These are phyloP conservation scores for Styela plicata DNA, from an alignment of 23 tunicate genomes.

Conservation along the genomic window DNA sequence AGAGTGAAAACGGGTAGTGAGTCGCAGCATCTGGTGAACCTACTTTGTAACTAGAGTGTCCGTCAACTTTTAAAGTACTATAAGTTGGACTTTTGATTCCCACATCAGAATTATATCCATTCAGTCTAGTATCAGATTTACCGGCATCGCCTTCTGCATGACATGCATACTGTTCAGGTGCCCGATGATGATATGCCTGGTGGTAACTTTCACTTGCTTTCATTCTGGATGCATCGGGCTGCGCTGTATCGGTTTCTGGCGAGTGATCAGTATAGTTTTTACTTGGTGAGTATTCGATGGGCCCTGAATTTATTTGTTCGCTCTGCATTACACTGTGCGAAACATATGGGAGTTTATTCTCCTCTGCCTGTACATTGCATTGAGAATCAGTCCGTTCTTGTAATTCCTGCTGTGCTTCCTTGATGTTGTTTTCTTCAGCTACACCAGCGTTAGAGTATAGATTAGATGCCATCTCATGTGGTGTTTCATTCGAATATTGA, in stretches of 20 bases:
- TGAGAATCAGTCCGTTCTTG: background rate
- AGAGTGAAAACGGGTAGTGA: background rate
- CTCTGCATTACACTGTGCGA: too few species aligned
- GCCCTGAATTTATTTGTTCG: background rate
- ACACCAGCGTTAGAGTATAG: background rate
- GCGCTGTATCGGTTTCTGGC: background rate
- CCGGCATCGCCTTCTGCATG: background rate
- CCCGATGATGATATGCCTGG: background rate
- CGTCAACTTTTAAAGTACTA: background rate
- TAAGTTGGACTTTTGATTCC: background rate
- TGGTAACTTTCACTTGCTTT: background rate
- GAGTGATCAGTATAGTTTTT: background rate
- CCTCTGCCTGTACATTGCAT: background rate
- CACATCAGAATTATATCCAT: background rate
- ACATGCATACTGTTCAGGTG: background rate
- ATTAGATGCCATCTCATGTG: background rate
- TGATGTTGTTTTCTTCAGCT: background rate
- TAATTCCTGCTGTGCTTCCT: background rate
- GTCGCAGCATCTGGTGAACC: background rate
- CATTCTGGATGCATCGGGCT: background rate
- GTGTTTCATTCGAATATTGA: background rate
- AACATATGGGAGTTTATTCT: background rate
- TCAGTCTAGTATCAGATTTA: background rate
- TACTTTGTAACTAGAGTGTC: background rate
- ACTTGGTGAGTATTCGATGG: background rate